A percentile compares a stretch with the other conserved stretches of the same genome.
phyloP scores from a whole-genome alignment of 1,140 invertebrate genomes.

The Sarcophaga bullata region DNA sequence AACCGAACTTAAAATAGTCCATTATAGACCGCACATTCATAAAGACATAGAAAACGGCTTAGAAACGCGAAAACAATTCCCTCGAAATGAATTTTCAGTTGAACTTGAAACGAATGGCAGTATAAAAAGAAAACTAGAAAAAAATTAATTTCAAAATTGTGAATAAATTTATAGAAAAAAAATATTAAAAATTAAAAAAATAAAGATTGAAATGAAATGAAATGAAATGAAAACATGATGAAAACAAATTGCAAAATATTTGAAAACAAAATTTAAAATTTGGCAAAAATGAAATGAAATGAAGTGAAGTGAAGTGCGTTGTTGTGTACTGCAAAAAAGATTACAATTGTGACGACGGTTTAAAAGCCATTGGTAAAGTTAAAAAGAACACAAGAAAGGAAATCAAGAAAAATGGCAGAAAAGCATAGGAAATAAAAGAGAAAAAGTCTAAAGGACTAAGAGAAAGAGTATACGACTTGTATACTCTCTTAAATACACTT shows the following conservation, averaged over 20 bases:
- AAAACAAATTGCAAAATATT: too few species aligned
- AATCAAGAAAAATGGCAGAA: neutral
- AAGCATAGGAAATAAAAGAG: neutral
- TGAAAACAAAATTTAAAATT: neutral
- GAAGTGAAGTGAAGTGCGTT: neutral
- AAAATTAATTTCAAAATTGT: neutral
- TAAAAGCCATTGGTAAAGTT: neutral
- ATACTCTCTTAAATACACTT: neutral
- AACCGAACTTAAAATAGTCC: constrained; percentile 16
- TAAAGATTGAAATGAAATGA: neutral
- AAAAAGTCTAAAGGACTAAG: neutral
- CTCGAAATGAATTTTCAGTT: constrained; percentile 14
- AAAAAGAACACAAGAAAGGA: neutral
- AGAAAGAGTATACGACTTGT: constrained; percentile 4
- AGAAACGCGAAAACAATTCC: too few species aligned
- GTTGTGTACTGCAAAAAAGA: too few species aligned
- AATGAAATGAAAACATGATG: neutral
- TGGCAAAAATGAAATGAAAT: constrained; percentile 17
- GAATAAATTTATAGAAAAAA: neutral
- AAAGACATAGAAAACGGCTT: constrained; percentile 18
- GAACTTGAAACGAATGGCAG: constrained; percentile 38
- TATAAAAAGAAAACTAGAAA: neutral
- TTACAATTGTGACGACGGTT: neutral
- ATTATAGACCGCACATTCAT: constrained; percentile 6
- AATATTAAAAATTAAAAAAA: neutral